phyloP scores from a whole-genome alignment of 1,140 invertebrate species.

The Papilio helenus region DNA sequence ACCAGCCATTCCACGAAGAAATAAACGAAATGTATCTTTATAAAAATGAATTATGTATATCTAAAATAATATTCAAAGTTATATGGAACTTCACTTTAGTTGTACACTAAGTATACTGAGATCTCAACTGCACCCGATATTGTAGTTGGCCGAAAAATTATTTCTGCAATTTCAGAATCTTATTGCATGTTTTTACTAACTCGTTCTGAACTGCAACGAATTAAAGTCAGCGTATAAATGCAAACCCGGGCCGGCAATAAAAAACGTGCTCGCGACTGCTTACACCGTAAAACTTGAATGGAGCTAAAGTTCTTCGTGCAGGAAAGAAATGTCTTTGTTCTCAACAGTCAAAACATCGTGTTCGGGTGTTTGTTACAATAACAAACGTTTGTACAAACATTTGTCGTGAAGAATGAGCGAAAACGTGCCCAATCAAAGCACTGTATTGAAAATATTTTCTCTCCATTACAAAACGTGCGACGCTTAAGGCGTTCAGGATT shows the following conservation, averaged over 20 bases:
- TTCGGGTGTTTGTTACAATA: conserved; percentile 71
- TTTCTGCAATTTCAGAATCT: conserved; percentile 29
- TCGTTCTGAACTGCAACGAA: conserved; percentile 32
- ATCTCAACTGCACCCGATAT: conserved; percentile 17
- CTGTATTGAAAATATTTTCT: conserved; percentile 43
- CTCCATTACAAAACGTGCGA: conserved; percentile 44
- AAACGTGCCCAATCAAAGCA: conserved; percentile 65
- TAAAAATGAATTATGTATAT: background rate
- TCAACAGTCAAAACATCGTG: conserved; percentile 72
- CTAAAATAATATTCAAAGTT: background rate
- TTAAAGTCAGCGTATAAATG: conserved; percentile 45
- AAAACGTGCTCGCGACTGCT: conserved; percentile 46
- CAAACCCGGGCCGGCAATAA: conserved; percentile 43
- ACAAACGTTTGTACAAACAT: conserved; percentile 59
- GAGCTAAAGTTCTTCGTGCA: conserved; percentile 49
- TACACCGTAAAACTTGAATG: conserved; percentile 57
- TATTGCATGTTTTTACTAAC: conserved; percentile 37
- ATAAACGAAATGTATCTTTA: background rate
- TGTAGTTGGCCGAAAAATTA: conserved; percentile 22
- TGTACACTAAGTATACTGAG: background rate
- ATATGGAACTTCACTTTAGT: conserved; percentile 2
- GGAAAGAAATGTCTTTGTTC: conserved; percentile 71
- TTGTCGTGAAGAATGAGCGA: conserved; percentile 47
- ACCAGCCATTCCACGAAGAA: background rate
- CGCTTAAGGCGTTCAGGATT: conserved; percentile 66